Conservation (phyloP, 2,113 vertebrate genomes). For the Oncorhynchus keta region DNA sequence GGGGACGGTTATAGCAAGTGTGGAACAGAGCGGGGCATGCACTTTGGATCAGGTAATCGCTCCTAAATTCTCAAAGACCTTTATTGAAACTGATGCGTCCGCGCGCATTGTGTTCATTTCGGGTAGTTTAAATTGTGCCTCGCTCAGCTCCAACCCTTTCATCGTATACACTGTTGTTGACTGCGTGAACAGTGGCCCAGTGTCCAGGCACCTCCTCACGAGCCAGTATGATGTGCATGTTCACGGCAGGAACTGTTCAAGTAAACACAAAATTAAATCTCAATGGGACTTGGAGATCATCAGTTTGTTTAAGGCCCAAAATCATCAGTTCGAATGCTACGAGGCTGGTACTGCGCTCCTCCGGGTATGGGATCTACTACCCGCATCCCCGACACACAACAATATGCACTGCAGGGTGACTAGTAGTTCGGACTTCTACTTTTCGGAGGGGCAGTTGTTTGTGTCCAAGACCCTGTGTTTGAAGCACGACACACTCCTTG, state of each 20-base stretch:
- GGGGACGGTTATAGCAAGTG: conserved; percentile 54
- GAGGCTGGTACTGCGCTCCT: conserved; percentile 57
- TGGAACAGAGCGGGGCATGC: conserved; percentile 59
- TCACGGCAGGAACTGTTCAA: conserved; percentile 71
- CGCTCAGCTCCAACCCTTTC: conserved; percentile 69
- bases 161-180: conserved; percentile 65
- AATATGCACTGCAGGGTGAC: conserved; percentile 57
- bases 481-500: conserved; percentile 48
- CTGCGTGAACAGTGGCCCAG: conserved; percentile 52
- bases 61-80: conserved; percentile 61
- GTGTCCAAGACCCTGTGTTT: conserved; percentile 73
- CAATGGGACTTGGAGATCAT: conserved; percentile 72
- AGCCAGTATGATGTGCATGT: conserved; percentile 71
- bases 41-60: conserved; percentile 71
- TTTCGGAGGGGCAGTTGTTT: conserved; percentile 67
- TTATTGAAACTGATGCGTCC: conserved; percentile 56
- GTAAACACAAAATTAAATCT: conserved; percentile 54
- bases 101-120: conserved; percentile 62
- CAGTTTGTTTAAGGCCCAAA: conserved; percentile 53
- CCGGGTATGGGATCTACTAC: conserved; percentile 62
- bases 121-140: conserved; percentile 53
- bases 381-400: conserved; percentile 27
- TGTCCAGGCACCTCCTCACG: conserved; percentile 65
- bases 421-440: conserved; percentile 57
- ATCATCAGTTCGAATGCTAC: conserved; percentile 52